Conservation (phyloP, 2,797 vertebrate genomes). For the Lithobates pipiens region DNA sequence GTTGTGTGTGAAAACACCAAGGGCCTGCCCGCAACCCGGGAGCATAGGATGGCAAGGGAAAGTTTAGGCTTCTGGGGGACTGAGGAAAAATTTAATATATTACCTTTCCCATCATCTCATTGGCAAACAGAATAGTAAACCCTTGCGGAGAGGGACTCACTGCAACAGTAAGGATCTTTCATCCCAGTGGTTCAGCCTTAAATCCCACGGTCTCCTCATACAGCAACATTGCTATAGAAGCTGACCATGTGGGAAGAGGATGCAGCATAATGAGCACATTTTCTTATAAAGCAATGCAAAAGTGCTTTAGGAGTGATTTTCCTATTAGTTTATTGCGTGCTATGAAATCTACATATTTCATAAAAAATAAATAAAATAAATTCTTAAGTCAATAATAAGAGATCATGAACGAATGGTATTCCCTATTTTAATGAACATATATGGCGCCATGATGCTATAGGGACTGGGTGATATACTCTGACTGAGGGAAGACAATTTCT, state of each 20-base stretch:
- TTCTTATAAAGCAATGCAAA: neutral
- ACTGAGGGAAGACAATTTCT: slow-evolving; percentile 30
- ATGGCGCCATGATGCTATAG: neutral
- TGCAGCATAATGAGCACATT: neutral
- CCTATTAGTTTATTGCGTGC: neutral
- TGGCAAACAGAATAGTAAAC: too few species aligned
- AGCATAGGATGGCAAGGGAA: too few species aligned
- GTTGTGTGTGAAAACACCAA: too few species aligned
- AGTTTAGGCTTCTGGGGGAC: too few species aligned
- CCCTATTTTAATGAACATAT: neutral
- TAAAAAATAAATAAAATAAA: neutral
- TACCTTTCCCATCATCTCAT: too few species aligned
- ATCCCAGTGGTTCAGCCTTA: too few species aligned
- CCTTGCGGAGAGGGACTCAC: too few species aligned
- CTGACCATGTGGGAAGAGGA: neutral
- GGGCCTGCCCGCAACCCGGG: too few species aligned
- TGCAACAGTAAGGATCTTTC: too few species aligned
- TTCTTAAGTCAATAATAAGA: neutral
- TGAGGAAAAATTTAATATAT: too few species aligned
- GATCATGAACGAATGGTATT: neutral
- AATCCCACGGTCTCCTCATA: neutral
- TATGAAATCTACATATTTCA: neutral
- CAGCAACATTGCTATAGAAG: neutral
- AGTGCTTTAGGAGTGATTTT: neutral
- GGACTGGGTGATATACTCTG: slow-evolving; percentile 1